Evolutionary conservation across 2,888 invertebrate genomes (phyloP).

Genomic region (Brachyopa scutellaris): DNA sequence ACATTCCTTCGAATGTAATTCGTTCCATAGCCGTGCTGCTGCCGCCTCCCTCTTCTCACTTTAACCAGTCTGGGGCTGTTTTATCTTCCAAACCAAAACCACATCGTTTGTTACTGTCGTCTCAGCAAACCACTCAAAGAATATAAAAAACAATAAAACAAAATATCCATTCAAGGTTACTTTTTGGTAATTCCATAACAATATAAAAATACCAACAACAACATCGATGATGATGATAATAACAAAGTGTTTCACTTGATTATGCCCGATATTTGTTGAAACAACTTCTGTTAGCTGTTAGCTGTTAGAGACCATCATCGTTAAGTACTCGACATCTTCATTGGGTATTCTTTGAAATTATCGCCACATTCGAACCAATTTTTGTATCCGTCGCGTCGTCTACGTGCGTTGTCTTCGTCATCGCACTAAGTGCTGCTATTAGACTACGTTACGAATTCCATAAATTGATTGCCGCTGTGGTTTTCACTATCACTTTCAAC

Average conservation of each 20-base stretch:
- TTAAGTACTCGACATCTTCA: slow-evolving; percentile 22
- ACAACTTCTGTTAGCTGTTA: slow-evolving; percentile 4
- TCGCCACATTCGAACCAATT: not conserved
- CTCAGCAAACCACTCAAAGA: not conserved
- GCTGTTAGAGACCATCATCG: not conserved
- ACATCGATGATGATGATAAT: not conserved
- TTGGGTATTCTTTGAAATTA: slow-evolving; percentile 24
- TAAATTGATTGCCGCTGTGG: slow-evolving; percentile 42
- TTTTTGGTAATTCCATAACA: slow-evolving; percentile 22
- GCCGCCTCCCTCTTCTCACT: not conserved
- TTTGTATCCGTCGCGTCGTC: slow-evolving; percentile 2
- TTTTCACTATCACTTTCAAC: slow-evolving; percentile 20
- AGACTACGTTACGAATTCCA: slow-evolving; percentile 22
- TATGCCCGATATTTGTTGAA: slow-evolving; percentile 3
- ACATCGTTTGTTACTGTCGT: slow-evolving; percentile 12
- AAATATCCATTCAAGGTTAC: slow-evolving; percentile 10
- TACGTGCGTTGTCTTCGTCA: not conserved
- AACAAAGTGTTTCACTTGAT: slow-evolving; percentile 19
- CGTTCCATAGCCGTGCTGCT: too few relatives aligned
- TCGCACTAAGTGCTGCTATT: slow-evolving; percentile 34
- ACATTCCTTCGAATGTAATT: too few relatives aligned
- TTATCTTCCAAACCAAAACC: slow-evolving; percentile 12
- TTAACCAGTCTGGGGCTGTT: not conserved
- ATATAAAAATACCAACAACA: not conserved
- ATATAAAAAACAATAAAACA: not conserved